Base-by-base conservation (phyloP, 1,140 invertebrate genomes). In the Drosophila willistoni region DNA sequence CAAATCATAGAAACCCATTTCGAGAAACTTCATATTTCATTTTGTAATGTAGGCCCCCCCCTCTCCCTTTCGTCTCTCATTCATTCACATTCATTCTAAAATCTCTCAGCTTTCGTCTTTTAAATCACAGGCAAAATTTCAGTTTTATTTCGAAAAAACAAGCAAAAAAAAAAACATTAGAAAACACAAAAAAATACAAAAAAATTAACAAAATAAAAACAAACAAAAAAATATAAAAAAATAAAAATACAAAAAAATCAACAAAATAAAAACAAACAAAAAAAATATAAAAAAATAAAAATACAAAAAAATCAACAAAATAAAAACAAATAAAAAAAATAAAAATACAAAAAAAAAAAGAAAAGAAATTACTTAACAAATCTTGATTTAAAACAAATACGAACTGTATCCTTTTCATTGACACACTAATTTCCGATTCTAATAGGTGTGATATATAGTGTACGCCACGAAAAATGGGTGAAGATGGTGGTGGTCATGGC, bases 401-500 rank as follows among this genome's bases (percentile, higher is more conserved):
- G 12, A 12, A 39, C 12, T 39, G 36, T 39, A 39, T 39, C 36
- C 36, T 39, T 6, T 39, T 13, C 12, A 39, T 39, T 39, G 36
- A 39, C 36, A 39, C 36, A 13, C 36, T 12, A 12, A 39, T 5
- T 13, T 39, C 12, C 36, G 36, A 39, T 39, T 7, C 42, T 7
- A n/a, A 44, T 22, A 51, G 19, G 44, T 51, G 44, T 51, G 2
- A 12, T 19, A 47, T 2, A 1, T 22, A 47, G 14, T 22, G 7
- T 36, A 29, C 33, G 33, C 12, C 9, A 39, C 10, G 14, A 47
- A 72, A 56, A 1, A 90, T 90, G 89, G 84, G 89, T 7, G 87
- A 93, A 92, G 93, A 94, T 86, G 87, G 93, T 63, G 78, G 84
- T 36, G 75, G 71, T 7, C n/a, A 14, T 2, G 64, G 71, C 14